phyloP scores from a whole-genome alignment of 1,140 invertebrate genomes.

The Phymastichus coffea region DNA sequence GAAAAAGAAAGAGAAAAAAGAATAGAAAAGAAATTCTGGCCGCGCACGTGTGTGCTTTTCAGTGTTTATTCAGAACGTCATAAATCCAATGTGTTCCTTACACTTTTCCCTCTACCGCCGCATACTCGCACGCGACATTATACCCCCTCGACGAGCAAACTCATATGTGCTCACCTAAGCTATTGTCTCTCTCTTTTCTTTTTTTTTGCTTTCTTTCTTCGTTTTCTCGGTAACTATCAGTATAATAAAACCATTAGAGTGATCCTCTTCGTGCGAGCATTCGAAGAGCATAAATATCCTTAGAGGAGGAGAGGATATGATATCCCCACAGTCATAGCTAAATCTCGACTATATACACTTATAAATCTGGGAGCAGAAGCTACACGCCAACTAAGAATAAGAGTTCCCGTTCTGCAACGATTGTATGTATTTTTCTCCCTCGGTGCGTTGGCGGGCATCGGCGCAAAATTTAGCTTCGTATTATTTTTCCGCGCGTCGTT shows the following conservation, averaged over 20 bases:
- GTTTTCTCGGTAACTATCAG: conserved; percentile 34
- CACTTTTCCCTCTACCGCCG: not conserved
- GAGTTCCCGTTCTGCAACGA: not conserved
- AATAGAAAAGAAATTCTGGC: too few species aligned
- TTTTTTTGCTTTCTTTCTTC: not conserved
- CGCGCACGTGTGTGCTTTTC: not conserved
- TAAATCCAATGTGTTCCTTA: conserved; percentile 20
- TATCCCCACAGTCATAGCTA: conserved; percentile 5
- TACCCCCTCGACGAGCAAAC: not conserved
- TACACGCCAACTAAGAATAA: not conserved
- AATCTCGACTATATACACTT: not conserved
- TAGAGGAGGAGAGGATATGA: conserved; percentile 10
- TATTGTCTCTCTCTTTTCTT: not conserved
- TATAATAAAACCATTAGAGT: conserved; percentile 51
- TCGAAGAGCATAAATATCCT: conserved; percentile 44
- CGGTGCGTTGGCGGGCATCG: too few species aligned
- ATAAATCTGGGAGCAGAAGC: not conserved
- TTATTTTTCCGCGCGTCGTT: too few species aligned
- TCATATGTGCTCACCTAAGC: too few species aligned
- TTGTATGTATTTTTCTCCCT: too few species aligned
- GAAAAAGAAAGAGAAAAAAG: too few species aligned
- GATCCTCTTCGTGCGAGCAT: conserved; percentile 46
- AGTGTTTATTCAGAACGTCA: conserved; percentile 26
- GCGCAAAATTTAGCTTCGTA: too few species aligned
- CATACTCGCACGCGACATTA: too few species aligned